Conservation (phyloP, 2,797 vertebrate genomes). For the Emydoidea blandingii region DNA sequence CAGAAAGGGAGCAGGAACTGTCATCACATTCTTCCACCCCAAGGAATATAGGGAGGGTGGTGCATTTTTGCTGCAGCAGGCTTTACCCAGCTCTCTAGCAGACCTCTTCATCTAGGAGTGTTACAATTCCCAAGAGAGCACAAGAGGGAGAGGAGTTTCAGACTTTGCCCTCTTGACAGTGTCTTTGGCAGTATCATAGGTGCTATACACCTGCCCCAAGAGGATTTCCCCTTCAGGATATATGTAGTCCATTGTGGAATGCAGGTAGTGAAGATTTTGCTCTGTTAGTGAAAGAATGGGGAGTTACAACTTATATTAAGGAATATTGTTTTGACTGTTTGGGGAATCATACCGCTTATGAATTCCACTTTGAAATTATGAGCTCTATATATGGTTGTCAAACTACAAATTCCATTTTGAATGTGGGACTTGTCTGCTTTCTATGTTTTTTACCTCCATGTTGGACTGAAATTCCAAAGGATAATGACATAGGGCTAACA, state of each 20-base stretch:
- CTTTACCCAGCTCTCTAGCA: no score
- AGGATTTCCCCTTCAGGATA: neutral
- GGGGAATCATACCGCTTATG: no score
- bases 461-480: no score
- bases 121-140: neutral
- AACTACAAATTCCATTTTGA: no score
- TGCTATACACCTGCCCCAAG: neutral
- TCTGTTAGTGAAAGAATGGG: neutral
- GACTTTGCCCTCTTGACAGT: neutral
- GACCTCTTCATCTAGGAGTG: neutral
- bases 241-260: neutral
- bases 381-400: no score
- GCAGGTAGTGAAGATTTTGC: neutral
- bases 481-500: no score
- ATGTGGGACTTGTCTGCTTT: no score
- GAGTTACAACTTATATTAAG: neutral
- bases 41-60: fast-evolving
- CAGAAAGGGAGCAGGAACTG: neutral
- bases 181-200: neutral
- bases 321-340: no score
- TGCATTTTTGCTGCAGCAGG: neutral
- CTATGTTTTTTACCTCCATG: no score
- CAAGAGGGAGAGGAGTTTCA: neutral
- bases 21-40: neutral
- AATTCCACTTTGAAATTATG: no score